Percentiles rank a stretch among this genome's conserved stretches.
Evolutionary conservation across 2,113 vertebrate species (phyloP).

Genomic region (Xerus inauris): DNA sequence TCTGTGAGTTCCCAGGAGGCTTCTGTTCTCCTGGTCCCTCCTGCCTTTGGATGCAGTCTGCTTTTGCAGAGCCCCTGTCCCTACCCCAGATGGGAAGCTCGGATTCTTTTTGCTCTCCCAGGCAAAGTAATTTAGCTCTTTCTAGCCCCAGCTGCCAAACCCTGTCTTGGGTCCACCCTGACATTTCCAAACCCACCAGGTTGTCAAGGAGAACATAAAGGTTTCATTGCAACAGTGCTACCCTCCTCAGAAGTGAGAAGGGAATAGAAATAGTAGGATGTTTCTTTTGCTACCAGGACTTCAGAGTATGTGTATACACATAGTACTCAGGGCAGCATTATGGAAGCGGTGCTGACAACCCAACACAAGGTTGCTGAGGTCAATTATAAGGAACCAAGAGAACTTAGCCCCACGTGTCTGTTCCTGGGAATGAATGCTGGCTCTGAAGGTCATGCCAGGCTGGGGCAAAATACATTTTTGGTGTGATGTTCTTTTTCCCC

Average conservation of each 20-base stretch:
- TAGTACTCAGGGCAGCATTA: too few relatives aligned
- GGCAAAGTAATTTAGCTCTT: neutral
- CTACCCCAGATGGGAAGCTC: neutral
- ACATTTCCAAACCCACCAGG: neutral
- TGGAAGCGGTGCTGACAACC: too few relatives aligned
- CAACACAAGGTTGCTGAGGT: neutral
- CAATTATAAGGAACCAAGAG: neutral
- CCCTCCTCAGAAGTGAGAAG: too few relatives aligned
- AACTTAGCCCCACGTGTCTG: rapidly evolving
- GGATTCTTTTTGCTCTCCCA: neutral
- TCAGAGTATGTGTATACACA: too few relatives aligned
- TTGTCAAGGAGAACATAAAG: neutral
- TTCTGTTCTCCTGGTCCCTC: too few relatives aligned
- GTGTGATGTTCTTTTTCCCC: neutral
- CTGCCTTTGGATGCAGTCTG: neutral
- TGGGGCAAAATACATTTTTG: neutral
- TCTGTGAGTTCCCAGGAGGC: neutral
- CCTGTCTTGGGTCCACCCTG: too few relatives aligned
- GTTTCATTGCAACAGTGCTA: too few relatives aligned
- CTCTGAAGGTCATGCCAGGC: rapidly evolving
- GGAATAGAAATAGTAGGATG: too few relatives aligned
- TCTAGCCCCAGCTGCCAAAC: neutral
- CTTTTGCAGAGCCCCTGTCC: too few relatives aligned
- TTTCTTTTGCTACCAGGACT: too few relatives aligned
- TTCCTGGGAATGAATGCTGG: neutral